Evolutionary conservation across 2,888 invertebrate genomes (phyloP).

Genomic region (Andrena trimmerana): DNA sequence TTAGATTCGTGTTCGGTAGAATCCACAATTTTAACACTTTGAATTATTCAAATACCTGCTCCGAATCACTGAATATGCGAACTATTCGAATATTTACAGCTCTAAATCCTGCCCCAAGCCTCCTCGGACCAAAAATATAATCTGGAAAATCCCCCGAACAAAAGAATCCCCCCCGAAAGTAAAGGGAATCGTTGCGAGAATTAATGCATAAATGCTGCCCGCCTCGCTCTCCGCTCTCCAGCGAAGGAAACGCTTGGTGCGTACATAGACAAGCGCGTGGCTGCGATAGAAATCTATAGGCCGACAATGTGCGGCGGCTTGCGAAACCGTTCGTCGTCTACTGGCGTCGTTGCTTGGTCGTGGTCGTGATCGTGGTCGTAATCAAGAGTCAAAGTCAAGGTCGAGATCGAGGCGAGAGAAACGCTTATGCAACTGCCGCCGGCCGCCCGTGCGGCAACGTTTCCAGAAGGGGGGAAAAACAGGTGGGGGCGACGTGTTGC

Average conservation of each 20-base stretch:
- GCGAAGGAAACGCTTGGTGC: too few species aligned
- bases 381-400: constrained; percentile 84
- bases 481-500: constrained; percentile 38
- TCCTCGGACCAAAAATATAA: too few species aligned
- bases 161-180: too few species aligned
- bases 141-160: too few species aligned
- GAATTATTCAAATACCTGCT: too few species aligned
- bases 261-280: constrained; percentile 11
- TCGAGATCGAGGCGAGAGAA: constrained; percentile 78
- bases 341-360: constrained; percentile 64
- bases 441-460: constrained; percentile 44
- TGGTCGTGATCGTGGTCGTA: constrained; percentile 78
- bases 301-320: constrained; percentile 64
- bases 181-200: too few species aligned
- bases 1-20: too few species aligned
- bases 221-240: not conserved
- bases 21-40: too few species aligned
- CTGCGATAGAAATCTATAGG: constrained; percentile 18
- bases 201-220: too few species aligned
- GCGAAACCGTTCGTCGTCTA: constrained; percentile 72
- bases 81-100: too few species aligned
- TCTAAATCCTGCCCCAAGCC: too few species aligned
- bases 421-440: constrained; percentile 78
- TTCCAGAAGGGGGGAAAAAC: constrained; percentile 5
- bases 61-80: too few species aligned